phyloP scores from a whole-genome alignment of 2,888 invertebrate genomes.

The Hyalella azteca region DNA sequence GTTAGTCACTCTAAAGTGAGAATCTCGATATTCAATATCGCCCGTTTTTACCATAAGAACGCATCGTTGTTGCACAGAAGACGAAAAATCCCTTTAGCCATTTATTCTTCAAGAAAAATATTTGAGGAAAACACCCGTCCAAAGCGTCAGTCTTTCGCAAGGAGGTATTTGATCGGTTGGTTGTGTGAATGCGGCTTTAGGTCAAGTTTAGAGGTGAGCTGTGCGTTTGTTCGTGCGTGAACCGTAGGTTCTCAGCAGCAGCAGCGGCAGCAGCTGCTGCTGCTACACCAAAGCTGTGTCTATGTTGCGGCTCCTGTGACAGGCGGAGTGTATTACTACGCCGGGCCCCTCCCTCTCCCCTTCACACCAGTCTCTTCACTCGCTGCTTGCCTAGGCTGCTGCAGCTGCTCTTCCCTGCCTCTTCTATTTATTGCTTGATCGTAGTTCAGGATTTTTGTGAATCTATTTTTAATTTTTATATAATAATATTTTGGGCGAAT shows the following conservation, averaged over 20 bases:
- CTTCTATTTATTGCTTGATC: no score
- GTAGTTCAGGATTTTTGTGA: no score
- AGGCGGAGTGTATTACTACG: conserved; percentile 25
- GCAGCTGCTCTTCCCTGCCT: neutral
- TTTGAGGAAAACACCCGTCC: no score
- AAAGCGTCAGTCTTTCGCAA: no score
- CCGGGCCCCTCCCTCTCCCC: neutral
- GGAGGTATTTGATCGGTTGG: neutral
- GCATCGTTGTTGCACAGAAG: no score
- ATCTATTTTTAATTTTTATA: no score
- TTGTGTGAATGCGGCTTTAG: conserved; percentile 6
- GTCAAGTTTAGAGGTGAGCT: neutral
- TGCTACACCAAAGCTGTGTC: conserved; percentile 16
- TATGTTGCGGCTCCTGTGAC: conserved; percentile 22
- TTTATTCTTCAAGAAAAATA: no score
- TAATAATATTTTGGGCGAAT: no score
- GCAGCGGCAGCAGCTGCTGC: conserved; percentile 16
- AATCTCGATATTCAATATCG: no score
- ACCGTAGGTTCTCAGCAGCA: neutral
- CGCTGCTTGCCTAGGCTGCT: neutral
- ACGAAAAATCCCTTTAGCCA: no score
- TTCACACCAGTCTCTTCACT: neutral
- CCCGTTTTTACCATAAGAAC: no score
- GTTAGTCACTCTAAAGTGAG: no score
- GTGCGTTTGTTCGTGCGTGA: conserved; percentile 14